Base-by-base conservation (phyloP, 2,113 vertebrate species). In the Pelobates fuscus region DNA sequence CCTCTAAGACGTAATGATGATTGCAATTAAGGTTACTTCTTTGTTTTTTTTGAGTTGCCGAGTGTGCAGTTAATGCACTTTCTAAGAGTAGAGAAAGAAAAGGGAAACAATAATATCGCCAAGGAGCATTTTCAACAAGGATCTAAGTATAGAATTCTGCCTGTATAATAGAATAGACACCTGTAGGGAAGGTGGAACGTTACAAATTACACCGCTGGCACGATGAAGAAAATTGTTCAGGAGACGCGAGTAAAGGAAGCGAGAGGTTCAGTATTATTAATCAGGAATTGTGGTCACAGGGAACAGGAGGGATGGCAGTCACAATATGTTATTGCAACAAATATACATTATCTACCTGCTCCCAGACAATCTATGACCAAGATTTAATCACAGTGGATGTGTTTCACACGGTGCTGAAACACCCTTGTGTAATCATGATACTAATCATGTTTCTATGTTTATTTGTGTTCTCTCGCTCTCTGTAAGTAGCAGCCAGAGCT, bases 141-240 rank as follows among this genome's bases (percentile, higher is more conserved):
- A 20, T 61, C 70, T 62, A 71, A 62, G 58, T 62, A 37, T 72
- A 72, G 70, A 52, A 49, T 12, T 32, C 26, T 49, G 58, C n/a
- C 54, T 70, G 37, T 20, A 71, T 41, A 52, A 62, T 21, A 30
- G 58, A 62, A 72, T 23, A 59, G 43, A 63, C 59, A 72, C 43
- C 59, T 62, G 27, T 54, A 41, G 70, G 20, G 60, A 54, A 72
- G 60, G 60, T 72, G 60, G 70, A 18, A 64, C 15, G 20, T 25
- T 30, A 63, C 26, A 37, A 24, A 63, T 54, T 18, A 49, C 60
- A 60, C 58, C 43, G 23, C 14, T 61, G 25, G 57, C 52, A 20
- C 41, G 37, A n/a, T 26, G 68, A 24, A 46, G 69, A 41, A 20
- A 49, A 62, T 49, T 71, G 30, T 71, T 41, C 58, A 61, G 41